Conservation (phyloP, 2,113 vertebrate genomes). For the Psophia crepitans region DNA sequence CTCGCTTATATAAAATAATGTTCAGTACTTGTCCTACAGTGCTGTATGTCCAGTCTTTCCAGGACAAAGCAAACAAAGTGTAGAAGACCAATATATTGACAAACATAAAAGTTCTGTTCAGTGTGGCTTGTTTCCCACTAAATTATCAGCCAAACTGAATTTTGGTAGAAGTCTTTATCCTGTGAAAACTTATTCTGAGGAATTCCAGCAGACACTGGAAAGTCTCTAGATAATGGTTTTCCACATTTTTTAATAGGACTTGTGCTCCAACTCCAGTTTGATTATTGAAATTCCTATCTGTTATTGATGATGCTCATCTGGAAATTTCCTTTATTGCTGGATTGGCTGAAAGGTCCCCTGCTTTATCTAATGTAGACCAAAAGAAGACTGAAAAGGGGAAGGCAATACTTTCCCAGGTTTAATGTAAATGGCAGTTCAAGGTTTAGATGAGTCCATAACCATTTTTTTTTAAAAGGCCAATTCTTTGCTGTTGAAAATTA, state of each 20-base stretch:
- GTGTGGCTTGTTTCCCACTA: background rate
- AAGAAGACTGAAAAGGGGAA: background rate
- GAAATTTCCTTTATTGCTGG: background rate
- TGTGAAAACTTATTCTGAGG: background rate
- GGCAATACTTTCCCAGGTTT: background rate
- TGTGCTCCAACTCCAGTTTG: background rate
- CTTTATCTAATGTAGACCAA: background rate
- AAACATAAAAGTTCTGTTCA: background rate
- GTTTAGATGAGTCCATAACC: background rate
- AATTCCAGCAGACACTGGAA: background rate
- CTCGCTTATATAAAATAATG: constrained; percentile 5
- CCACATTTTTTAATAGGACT: background rate
- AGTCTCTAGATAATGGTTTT: background rate
- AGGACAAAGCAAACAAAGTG: background rate
- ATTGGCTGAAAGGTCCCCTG: background rate
- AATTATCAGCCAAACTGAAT: background rate
- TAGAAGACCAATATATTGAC: background rate
- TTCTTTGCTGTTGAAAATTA: background rate
- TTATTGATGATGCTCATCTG: background rate
- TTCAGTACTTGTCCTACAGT: constrained; percentile 17
- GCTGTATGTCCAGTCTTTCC: background rate
- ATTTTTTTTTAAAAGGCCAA: background rate
- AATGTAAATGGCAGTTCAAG: background rate
- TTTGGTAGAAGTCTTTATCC: background rate
- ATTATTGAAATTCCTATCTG: background rate